Conservation (phyloP, 2,113 vertebrate genomes). For the Macrotis lagotis region DNA sequence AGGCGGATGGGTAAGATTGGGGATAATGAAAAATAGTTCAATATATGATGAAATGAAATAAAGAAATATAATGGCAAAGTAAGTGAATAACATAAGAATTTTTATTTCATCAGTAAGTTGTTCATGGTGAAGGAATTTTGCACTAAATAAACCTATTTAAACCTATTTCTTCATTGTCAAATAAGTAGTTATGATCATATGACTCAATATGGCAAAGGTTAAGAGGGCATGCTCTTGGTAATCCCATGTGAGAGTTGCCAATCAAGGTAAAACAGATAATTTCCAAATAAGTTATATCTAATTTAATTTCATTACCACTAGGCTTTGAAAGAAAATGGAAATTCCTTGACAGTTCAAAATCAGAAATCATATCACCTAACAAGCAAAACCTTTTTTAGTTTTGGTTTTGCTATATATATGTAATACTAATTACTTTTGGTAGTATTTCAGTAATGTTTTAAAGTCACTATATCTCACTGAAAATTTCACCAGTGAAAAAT, state of each 20-base stretch:
- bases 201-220: background rate
- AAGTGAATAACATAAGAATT: background rate
- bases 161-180: background rate
- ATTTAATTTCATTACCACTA: background rate
- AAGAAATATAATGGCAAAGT: conserved; percentile 46
- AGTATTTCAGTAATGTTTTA: background rate
- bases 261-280: background rate
- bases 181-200: background rate
- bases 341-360: background rate
- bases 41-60: conserved; percentile 8
- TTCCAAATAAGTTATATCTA: background rate
- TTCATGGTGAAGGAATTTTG: background rate
- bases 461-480: background rate
- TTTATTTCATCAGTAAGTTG: background rate
- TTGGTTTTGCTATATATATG: background rate
- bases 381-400: background rate
- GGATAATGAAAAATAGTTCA: conserved; percentile 45
- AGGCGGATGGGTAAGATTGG: background rate
- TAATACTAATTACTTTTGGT: background rate
- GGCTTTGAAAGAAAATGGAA: background rate
- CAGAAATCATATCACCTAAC: background rate
- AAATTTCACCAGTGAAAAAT: background rate
- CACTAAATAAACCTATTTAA: background rate
- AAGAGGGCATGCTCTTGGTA: background rate
- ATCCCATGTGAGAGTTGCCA: background rate